phyloP scores from a whole-genome alignment of 1,140 invertebrate species.

The Uloborus diversus region DNA sequence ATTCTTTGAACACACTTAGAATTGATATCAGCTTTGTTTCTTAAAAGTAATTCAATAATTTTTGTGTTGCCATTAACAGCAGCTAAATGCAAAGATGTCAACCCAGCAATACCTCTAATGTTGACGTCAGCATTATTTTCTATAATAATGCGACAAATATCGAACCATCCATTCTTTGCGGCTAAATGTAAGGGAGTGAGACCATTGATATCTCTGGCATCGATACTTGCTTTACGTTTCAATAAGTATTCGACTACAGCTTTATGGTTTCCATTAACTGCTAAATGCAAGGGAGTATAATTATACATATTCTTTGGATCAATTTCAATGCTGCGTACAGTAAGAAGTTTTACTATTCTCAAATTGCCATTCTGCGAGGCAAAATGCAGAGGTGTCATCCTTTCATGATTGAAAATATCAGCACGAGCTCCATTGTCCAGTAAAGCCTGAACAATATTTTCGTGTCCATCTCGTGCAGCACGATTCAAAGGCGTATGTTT shows the following conservation, averaged over 20 bases:
- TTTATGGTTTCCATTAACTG: not conserved
- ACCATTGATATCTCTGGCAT: too few relatives aligned
- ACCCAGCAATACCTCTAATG: too few relatives aligned
- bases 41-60: conserved; percentile 87
- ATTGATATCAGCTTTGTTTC: conserved; percentile 82
- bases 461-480: not conserved
- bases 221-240: not conserved
- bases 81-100: conserved; percentile 70
- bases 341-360: not conserved
- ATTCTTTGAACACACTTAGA: conserved; percentile 68
- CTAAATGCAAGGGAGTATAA: not conserved
- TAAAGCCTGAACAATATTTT: not conserved
- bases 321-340: not conserved
- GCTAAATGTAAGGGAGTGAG: too few relatives aligned
- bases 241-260: not conserved
- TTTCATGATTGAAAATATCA: not conserved
- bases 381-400: not conserved
- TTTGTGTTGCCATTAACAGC: conserved; percentile 94
- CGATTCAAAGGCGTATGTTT: not conserved
- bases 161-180: too few relatives aligned
- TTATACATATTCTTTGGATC: not conserved
- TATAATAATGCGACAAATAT: too few relatives aligned
- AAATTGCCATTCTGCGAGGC: not conserved
- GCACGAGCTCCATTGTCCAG: not conserved
- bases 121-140: too few relatives aligned